Conservation (phyloP, 2,888 invertebrate species). For the Eueremaeus valkanovi region DNA sequence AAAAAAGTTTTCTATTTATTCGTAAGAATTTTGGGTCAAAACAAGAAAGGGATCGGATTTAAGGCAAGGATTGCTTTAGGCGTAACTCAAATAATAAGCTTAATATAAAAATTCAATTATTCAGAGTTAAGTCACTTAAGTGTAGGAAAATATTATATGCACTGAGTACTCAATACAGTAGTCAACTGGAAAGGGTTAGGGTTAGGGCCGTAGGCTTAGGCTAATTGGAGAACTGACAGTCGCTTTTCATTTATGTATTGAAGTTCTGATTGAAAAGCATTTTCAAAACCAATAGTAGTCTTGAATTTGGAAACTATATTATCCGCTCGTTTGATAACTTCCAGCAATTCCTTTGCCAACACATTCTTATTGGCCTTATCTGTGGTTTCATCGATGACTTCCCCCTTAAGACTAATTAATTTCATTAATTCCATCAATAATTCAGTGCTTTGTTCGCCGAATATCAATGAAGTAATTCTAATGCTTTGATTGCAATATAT, state of each 20-base stretch:
- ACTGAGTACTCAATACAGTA: background rate
- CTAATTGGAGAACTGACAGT: conserved; percentile 19
- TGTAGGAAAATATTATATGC: no score
- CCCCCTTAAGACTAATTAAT: conserved; percentile 29
- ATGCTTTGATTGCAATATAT: conserved; percentile 29
- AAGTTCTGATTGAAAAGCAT: conserved; percentile 27
- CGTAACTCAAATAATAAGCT: background rate
- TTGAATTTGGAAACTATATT: conserved; percentile 18
- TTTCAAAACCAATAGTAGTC: conserved; percentile 19
- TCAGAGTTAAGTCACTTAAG: no score
- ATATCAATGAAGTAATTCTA: conserved; percentile 5
- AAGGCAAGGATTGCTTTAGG: background rate
- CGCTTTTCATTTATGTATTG: conserved; percentile 16
- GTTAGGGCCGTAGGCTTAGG: conserved; percentile 12
- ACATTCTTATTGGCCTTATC: background rate
- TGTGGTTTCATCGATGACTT: conserved; percentile 13
- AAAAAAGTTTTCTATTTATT: background rate
- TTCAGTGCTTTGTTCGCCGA: conserved; percentile 28
- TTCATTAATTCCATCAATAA: conserved; percentile 25
- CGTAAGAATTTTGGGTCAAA: background rate
- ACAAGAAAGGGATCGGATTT: background rate
- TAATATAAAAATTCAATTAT: no score
- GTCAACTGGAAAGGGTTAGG: no score
- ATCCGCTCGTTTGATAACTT: conserved; percentile 21
- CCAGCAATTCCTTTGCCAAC: conserved; percentile 16